These are phyloP conservation scores for cattle (Bos taurus) DNA, from an alignment of 2,113 vertebrate species.

Conservation along the genomic window ARS-UCD2.0 NC_037328.1:20858001-20858500, in stretches of 20 bases:
- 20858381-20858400: neutral
- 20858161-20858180: neutral
- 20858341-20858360: neutral
- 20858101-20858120: neutral
- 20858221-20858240: neutral
- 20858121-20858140: neutral
- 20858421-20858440: constrained; percentile 49
- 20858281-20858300: neutral
- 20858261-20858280: neutral
- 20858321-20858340: neutral
- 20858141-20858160: neutral
- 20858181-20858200: neutral
- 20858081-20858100: neutral
- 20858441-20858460: constrained; percentile 41
- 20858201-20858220: neutral
- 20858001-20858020: neutral
- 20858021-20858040: neutral
- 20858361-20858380: neutral
- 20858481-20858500: constrained; percentile 52
- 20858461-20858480: constrained; percentile 54
- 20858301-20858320: neutral
- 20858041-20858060: neutral
- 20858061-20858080: neutral
- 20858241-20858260: neutral
- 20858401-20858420: neutral